Conservation (phyloP, 2,797 vertebrate genomes). For the Merluccius polli region DNA sequence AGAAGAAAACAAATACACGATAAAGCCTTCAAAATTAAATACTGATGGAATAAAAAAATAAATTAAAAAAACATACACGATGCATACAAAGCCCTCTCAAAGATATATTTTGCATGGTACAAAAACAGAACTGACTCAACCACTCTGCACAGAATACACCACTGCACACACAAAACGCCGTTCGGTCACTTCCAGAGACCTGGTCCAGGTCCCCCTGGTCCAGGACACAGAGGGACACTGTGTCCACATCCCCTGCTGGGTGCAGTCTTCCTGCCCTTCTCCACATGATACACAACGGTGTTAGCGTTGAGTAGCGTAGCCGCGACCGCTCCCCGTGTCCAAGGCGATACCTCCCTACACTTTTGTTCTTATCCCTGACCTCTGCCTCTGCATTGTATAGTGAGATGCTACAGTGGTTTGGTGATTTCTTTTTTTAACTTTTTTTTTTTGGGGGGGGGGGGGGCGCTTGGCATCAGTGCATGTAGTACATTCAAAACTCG, state of each 20-base stretch:
- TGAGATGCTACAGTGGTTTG: neutral
- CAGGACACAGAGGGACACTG: neutral
- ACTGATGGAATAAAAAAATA: neutral
- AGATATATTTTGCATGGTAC: neutral
- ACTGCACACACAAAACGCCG: neutral
- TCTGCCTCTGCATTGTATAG: neutral
- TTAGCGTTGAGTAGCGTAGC: neutral
- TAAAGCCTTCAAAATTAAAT: neutral
- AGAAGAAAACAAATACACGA: neutral
- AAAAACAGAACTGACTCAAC: neutral
- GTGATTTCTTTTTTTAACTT: no score
- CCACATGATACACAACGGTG: no score
- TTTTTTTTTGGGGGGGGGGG: neutral
- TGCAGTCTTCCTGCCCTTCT: neutral
- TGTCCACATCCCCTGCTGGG: neutral
- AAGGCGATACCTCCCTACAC: neutral
- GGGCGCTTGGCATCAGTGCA: neutral
- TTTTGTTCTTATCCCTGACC: neutral
- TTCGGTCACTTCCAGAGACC: no score
- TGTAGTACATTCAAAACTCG: neutral
- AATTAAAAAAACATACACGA: neutral
- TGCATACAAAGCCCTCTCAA: neutral
- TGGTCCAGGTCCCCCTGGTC: no score
- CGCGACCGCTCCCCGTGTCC: no score
- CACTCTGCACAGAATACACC: neutral